Base-by-base conservation (phyloP, 2,797 vertebrate species). In the Cyprinodon diabolis region DNA sequence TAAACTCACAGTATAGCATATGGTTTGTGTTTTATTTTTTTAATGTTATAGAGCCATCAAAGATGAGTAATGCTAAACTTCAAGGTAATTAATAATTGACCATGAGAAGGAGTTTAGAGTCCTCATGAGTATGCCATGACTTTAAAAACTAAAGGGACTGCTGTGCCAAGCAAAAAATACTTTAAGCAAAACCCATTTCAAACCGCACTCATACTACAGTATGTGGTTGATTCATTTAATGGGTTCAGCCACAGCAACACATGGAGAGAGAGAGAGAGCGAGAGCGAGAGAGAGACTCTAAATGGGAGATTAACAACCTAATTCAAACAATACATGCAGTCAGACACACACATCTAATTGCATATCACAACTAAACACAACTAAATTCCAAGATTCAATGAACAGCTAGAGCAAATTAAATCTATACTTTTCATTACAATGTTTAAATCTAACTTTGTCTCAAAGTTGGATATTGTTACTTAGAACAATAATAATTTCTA, bases 221-320 rank as follows among this genome's bases (percentile, higher is more conserved):
- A 1, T 30, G 25, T 82, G 73, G 82, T 88, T 90, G 85, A 88
- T 86, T 88, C 77, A 77, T 79, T 74, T 87, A 88, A 91, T 80
- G 86, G 84, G 65, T 80, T 86, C 78, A 86, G 82, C 71, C 63
- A 69, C 12, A 14, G 52, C 67, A 74, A 68, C 40, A 66, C 72
- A 51, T 55, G 65, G 45, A 72, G 49, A 19, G 11, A 10, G 66
- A 51, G 40, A 43, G 65, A 67, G 30, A 70, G 57, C 25, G 25
- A 30, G 25, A 30, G 25, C 25, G 25, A 30, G 25, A 30, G 25
- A 30, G 25, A 30, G 25, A 66, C 35, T 65, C 63, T 62, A n/a
- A 71, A 13, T 49, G 4, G 54, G 4, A 80, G 80, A 81, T 86
- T 78, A 85, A 84, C 78, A 73, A 71, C 71, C 72, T 87, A 84